phyloP scores from a whole-genome alignment of 2,113 vertebrate species.

The Austrofundulus limnaeus region DNA sequence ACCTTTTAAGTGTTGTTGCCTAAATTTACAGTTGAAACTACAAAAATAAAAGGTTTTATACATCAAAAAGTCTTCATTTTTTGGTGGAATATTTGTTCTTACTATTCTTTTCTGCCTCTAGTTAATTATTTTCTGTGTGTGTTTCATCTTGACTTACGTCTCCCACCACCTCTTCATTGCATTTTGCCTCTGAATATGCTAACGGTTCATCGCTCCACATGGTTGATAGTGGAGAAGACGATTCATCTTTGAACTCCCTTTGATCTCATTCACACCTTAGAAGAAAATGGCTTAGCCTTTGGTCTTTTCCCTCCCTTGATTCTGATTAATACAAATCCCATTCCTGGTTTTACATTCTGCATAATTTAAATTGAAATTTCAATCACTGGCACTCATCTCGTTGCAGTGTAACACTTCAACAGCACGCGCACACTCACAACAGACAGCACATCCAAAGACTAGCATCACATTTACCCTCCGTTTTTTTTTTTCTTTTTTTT shows the following conservation, averaged over 20 bases:
- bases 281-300: slow-evolving; percentile 27
- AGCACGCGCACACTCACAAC: background rate
- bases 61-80: background rate
- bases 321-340: slow-evolving; percentile 53
- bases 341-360: slow-evolving; percentile 29
- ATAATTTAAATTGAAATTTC: slow-evolving; percentile 29
- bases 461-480: slow-evolving; percentile 27
- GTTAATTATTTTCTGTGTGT: background rate
- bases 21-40: background rate
- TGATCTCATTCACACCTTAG: slow-evolving; percentile 53
- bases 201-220: slow-evolving; percentile 8
- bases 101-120: background rate
- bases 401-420: background rate
- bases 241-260: slow-evolving; percentile 47
- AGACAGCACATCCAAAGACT: slow-evolving; percentile 11
- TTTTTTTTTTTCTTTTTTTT: slow-evolving; percentile 10
- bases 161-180: background rate
- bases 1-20: background rate
- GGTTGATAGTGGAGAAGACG: slow-evolving; percentile 14
- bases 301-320: slow-evolving; percentile 28
- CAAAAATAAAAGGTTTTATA: background rate
- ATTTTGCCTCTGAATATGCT: slow-evolving; percentile 2
- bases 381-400: background rate
- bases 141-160: background rate
- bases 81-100: background rate